phyloP scores from a whole-genome alignment of 2,113 vertebrate genomes.

The Ictalurus punctatus region DNA sequence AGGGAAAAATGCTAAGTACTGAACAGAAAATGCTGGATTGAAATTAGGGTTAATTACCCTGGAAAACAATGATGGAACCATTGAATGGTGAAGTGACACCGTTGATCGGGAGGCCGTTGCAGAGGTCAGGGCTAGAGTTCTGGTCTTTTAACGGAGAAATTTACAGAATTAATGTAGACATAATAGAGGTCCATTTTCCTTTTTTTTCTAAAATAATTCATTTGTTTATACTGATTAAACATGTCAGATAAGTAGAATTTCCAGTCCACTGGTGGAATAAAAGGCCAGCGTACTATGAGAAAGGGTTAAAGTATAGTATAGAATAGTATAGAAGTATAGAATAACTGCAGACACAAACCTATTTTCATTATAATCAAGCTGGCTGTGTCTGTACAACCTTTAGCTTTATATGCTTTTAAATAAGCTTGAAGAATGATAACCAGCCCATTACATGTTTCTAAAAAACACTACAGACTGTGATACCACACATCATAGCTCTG shows the following conservation, averaged over 20 bases:
- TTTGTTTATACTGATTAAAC: too few species aligned
- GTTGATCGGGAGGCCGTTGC: conserved; percentile 77
- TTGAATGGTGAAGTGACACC: conserved; percentile 82
- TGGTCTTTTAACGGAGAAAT: conserved; percentile 42
- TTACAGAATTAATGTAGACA: not conserved
- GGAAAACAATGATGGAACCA: conserved; percentile 83
- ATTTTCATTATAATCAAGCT: not conserved
- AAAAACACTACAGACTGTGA: not conserved
- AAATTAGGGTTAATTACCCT: conserved; percentile 70
- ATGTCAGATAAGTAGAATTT: too few species aligned
- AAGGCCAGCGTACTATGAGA: too few species aligned
- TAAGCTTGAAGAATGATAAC: not conserved
- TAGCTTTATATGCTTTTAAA: not conserved
- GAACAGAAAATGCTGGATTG: not conserved
- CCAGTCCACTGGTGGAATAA: too few species aligned
- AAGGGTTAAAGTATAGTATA: not conserved
- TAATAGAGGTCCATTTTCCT: too few species aligned
- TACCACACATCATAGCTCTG: not conserved
- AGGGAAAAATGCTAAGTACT: not conserved
- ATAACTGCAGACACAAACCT: not conserved
- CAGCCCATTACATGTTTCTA: not conserved
- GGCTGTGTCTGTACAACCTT: not conserved
- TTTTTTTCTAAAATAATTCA: too few species aligned
- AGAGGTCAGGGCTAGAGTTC: conserved; percentile 76
- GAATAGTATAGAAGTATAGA: too few species aligned